Percentiles rank a stretch among this genome's conserved stretches.
Evolutionary conservation across 2,113 vertebrate genomes (phyloP).

Genomic region (Lepisosteus oculatus): DNA sequence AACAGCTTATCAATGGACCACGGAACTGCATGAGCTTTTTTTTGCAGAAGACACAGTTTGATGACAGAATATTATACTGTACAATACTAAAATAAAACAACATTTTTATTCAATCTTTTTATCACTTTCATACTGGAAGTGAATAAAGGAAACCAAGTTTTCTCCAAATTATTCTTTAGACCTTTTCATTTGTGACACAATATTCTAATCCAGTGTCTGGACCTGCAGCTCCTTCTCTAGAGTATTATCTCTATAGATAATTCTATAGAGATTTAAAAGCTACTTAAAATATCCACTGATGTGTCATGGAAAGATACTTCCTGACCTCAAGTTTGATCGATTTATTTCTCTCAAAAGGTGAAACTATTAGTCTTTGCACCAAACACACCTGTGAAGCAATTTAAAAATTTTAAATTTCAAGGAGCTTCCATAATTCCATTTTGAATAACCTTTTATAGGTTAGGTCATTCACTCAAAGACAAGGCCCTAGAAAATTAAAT

Average conservation of each 20-base stretch:
- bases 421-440: conserved; percentile 76
- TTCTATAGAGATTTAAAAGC: conserved; percentile 50
- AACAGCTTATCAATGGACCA: no score
- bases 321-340: conserved; percentile 65
- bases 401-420: conserved; percentile 76
- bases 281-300: conserved; percentile 43
- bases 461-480: conserved; percentile 74
- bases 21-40: no score
- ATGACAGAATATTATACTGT: no score
- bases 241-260: conserved; percentile 40
- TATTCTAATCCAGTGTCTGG: not conserved
- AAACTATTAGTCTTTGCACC: conserved; percentile 60
- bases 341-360: conserved; percentile 69
- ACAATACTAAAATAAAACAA: no score
- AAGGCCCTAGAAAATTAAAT: conserved; percentile 75
- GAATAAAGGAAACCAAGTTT: no score
- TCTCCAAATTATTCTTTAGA: not conserved
- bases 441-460: conserved; percentile 79
- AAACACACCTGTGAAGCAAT: conserved; percentile 58
- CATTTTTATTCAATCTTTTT: no score
- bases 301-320: conserved; percentile 51
- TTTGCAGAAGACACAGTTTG: no score
- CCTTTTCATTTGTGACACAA: not conserved
- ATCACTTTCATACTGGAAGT: no score
- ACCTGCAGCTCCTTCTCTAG: conserved; percentile 36